phyloP scores from a whole-genome alignment of 1,140 invertebrate species.

The Drosophila pruinosa region DNA sequence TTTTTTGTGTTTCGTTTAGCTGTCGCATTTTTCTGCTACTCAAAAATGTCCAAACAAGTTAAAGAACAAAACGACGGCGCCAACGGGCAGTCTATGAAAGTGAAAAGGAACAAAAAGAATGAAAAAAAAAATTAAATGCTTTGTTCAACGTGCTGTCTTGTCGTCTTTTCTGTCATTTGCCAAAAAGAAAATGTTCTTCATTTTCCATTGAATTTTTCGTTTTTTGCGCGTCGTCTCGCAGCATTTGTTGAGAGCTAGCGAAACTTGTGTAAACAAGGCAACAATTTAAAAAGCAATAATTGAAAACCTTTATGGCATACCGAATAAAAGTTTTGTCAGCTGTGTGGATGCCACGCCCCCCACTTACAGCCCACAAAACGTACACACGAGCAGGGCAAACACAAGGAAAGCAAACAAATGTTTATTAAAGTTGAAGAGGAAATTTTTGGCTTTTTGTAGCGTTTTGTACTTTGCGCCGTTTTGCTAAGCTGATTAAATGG shows the following conservation, averaged over 20 bases:
- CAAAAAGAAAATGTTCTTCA: slow-evolving; percentile 21
- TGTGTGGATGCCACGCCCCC: slow-evolving; percentile 30
- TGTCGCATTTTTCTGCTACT: slow-evolving; percentile 1
- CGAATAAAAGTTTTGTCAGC: slow-evolving; percentile 52
- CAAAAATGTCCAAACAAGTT: not conserved
- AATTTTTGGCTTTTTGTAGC: not conserved
- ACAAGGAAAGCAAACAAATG: slow-evolving; percentile 12
- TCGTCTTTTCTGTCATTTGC: slow-evolving; percentile 27
- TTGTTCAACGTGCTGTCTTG: slow-evolving; percentile 29
- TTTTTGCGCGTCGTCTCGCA: slow-evolving; percentile 6
- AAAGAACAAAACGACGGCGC: slow-evolving; percentile 13
- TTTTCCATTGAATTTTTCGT: not conserved
- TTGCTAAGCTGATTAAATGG: slow-evolving; percentile 46
- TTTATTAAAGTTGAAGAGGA: slow-evolving; percentile 36
- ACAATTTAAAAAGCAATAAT: slow-evolving; percentile 63
- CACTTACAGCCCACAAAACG: not conserved
- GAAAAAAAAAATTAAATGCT: slow-evolving; percentile 44
- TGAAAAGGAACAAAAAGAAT: slow-evolving; percentile 7
- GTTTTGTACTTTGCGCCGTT: slow-evolving; percentile 3
- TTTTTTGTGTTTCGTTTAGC: not conserved
- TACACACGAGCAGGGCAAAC: not conserved
- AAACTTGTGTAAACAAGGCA: slow-evolving; percentile 57
- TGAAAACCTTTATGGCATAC: slow-evolving; percentile 55
- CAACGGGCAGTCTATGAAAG: slow-evolving; percentile 16
- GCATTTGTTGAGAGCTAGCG: not conserved